Conservation (phyloP, 2,113 vertebrate species). For the Lamprologus callipterus region DNA sequence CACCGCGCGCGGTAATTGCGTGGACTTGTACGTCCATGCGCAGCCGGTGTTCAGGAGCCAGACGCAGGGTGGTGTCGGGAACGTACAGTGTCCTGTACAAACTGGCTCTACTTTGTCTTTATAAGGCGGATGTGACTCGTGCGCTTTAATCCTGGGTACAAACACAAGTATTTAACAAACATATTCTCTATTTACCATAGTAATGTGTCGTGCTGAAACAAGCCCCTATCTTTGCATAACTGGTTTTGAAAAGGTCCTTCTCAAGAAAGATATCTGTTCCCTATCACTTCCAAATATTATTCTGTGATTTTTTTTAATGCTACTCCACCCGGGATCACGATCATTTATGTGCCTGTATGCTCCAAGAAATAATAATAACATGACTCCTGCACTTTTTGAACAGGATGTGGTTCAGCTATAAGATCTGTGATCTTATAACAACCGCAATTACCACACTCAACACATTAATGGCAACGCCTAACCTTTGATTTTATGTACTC, state of each 20-base stretch:
- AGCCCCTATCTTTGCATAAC: not conserved
- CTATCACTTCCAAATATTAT: not conserved
- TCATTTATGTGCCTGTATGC: rapidly evolving
- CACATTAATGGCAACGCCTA: not conserved
- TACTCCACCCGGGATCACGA: not conserved
- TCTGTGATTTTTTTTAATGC: not conserved
- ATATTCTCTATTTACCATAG: not conserved
- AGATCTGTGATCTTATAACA: not conserved
- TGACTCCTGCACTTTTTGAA: not conserved
- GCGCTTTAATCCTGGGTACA: not conserved
- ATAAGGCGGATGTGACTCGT: not conserved
- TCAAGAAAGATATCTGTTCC: not conserved
- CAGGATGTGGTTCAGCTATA: not conserved
- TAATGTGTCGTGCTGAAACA: not conserved
- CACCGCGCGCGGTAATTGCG: conserved; percentile 43
- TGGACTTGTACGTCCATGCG: conserved; percentile 2
- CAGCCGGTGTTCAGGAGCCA: not conserved
- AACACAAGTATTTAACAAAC: not conserved
- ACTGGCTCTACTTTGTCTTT: not conserved
- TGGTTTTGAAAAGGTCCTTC: not conserved
- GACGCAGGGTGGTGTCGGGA: not conserved
- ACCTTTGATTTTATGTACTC: not conserved
- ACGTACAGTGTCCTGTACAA: not conserved
- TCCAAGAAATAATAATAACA: not conserved
- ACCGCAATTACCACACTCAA: not conserved